Conservation (phyloP, 2,113 vertebrate genomes). For the Ariopsis seemanni region DNA sequence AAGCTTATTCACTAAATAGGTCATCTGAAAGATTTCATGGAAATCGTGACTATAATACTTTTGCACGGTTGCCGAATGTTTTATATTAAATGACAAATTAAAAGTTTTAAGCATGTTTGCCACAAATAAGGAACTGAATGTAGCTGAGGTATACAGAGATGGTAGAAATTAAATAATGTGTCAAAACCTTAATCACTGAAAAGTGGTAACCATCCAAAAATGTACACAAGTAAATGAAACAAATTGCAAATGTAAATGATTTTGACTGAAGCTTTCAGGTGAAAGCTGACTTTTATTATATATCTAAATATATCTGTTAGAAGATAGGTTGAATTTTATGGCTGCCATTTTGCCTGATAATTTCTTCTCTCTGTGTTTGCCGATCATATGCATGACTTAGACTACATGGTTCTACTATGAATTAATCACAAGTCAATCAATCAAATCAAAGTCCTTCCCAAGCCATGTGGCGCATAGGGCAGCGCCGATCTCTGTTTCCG, state of each 20-base stretch:
- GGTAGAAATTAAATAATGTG: not conserved
- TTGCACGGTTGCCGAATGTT: constrained; percentile 2
- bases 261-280: not conserved
- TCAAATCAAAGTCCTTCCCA: too few species aligned
- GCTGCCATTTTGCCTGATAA: not conserved
- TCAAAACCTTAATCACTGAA: not conserved
- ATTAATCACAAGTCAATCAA: not conserved
- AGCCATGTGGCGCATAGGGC: too few species aligned
- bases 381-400: not conserved
- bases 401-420: not conserved
- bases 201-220: not conserved
- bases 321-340: not conserved
- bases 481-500: too few species aligned
- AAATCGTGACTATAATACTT: not conserved
- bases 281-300: not conserved
- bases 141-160: not conserved
- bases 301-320: not conserved
- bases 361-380: not conserved
- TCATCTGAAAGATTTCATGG: constrained; percentile 6
- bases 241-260: not conserved
- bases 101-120: not conserved
- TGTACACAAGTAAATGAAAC: not conserved
- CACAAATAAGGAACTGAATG: not conserved
- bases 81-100: not conserved
- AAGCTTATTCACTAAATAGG: constrained; percentile 11